These are phyloP conservation scores for Delphinus delphis DNA, from an alignment of 2,113 vertebrate genomes.

Conservation along the genomic window DNA sequence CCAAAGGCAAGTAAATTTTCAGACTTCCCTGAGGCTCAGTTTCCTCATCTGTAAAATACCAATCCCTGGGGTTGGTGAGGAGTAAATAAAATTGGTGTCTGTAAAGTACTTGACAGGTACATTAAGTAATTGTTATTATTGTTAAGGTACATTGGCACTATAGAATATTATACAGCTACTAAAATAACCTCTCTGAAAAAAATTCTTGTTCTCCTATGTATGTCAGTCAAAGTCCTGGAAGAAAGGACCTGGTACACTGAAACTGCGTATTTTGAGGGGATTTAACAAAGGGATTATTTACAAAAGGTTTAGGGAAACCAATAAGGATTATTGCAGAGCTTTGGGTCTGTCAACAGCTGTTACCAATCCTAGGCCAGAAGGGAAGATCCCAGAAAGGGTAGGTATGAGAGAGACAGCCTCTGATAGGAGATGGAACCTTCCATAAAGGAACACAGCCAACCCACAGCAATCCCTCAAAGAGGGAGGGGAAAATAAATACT, in stretches of 20 bases:
- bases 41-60: background rate
- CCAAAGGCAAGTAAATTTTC: background rate
- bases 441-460: background rate
- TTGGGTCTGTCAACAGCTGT: background rate
- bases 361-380: background rate
- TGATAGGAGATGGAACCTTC: background rate
- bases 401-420: background rate
- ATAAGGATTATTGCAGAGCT: background rate
- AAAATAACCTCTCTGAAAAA: background rate
- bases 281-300: background rate
- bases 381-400: background rate
- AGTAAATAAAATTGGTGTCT: background rate
- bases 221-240: background rate
- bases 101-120: background rate
- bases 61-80: background rate
- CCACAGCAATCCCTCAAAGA: background rate
- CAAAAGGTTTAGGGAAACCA: background rate
- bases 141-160: background rate
- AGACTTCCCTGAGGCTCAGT: background rate
- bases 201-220: background rate
- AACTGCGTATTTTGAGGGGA: background rate
- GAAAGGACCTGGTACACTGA: background rate
- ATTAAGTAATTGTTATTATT: background rate
- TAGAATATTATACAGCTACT: background rate
- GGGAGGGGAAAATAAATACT: background rate